Base-by-base conservation (phyloP, 2,888 invertebrate species). In the Chrysopilus asiliformis region DNA sequence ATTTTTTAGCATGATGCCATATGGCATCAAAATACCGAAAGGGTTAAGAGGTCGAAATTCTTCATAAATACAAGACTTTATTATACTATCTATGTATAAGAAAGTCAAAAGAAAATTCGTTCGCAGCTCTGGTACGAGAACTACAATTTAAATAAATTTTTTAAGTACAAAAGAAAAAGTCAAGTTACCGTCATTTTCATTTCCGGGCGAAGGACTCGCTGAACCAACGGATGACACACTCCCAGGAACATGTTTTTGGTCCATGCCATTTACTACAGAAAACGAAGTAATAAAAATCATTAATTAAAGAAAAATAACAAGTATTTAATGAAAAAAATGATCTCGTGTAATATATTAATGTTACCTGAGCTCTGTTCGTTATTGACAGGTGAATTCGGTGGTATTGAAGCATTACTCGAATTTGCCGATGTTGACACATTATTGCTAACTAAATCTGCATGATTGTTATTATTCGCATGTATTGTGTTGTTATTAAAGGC, bases 161-260 rank as follows among this genome's bases (percentile, higher is more conserved):
- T 22, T 22, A 8, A 22, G 7, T 8, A 22, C 7, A 22, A 22
- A 22, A 22, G 10, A 22, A 22, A 27, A n/a, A 13, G 7, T 22
- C 22, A 22, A 22, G 10, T 45, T 46, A 64, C 64, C 64, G 48
- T 64, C 64, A 44, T 62, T 62, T 43, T 63, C 63, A 38, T 59
- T 46, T 8, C 56, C 46, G 53, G 53, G 56, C 14, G 55, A 47
- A 7, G 63, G 60, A 49, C 63, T 63, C 8, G 53, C 49, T 2
- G 64, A 63, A 40, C 60, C 60, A 13, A 60, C 51, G 10, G 63
- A 64, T 13, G 62, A 62, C 22, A 58, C 53, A 41, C 61, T 63
- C 35, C 59, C 60, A 33, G 53, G 54, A 22, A 53, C 50, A 15
- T 48, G 48, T 42, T 54, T 57, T 39, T 53, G 54, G n/a, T 55